phyloP scores from a whole-genome alignment of 2,113 vertebrate genomes.

The Columba livia region DNA sequence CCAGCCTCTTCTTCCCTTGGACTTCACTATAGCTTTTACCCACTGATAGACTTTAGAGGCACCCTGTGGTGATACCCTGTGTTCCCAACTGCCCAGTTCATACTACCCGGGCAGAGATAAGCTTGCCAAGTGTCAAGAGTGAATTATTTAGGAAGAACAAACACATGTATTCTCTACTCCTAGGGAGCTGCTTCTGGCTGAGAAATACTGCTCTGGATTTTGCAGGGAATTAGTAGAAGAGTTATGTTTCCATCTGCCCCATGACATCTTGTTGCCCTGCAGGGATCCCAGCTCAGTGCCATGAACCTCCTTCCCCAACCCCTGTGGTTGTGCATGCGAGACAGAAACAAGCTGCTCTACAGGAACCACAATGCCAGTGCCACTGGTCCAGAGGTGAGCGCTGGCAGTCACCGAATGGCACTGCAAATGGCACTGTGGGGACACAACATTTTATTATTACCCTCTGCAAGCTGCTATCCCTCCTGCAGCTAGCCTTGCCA shows the following conservation, averaged over 20 bases:
- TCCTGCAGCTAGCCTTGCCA: neutral
- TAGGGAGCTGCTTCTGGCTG: neutral
- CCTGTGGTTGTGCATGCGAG: rapidly evolving
- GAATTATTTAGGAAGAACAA: conserved; percentile 2
- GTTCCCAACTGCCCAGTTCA: neutral
- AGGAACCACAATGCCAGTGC: neutral
- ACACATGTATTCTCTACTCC: neutral
- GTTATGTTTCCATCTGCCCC: neutral
- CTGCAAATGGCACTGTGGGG: too few species aligned
- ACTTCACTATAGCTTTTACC: neutral
- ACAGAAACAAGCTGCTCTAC: neutral
- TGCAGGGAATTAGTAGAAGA: neutral
- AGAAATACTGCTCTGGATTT: neutral
- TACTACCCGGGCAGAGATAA: neutral
- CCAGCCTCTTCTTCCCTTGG: neutral
- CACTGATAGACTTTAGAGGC: neutral
- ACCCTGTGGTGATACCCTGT: neutral
- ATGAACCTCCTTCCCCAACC: neutral
- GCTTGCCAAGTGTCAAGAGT: neutral
- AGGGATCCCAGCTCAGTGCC: neutral
- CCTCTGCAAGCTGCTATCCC: neutral
- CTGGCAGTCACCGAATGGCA: neutral
- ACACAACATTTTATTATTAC: rapidly evolving
- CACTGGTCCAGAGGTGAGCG: neutral
- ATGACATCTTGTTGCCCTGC: neutral